Base-by-base conservation (phyloP, 1,140 invertebrate species). In the Brachystomella parvula region DNA sequence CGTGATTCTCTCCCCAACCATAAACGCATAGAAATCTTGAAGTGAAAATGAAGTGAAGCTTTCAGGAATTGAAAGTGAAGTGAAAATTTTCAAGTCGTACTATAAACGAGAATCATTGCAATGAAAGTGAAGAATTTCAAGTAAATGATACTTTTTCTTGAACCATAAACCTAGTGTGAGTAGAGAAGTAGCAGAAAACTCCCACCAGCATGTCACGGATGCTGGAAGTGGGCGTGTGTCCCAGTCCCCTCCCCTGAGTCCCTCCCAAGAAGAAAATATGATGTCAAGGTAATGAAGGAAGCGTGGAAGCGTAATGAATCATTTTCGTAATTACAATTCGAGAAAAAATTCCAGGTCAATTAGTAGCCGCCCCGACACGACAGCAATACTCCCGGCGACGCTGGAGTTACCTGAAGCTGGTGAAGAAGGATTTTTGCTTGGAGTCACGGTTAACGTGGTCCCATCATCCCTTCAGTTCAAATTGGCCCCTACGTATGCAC, bases 341-440 rank as follows among this genome's bases (percentile, higher is more conserved):
- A 21, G 44, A 47, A 57, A 57, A 57, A 24, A 32, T 9, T 32
- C 9, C 30, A 60, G 58, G 30, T 60, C 58, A 3, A 29, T 57
- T 24, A 26, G 26, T n/a, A 35, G 24, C 12, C 3, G 33, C 15
- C 31, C 3, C 17, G 89, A 30, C 86, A 86, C 68, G 92, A 95
- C 79, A 88, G 49, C 93, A 35, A 94, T 96, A 70, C 81, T 98
- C 68, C 94, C 94, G 19, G 94, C 93, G 3, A 90, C 94, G 21
- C 77, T 98, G 66, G 94, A 98, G 80, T 94, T 96, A 75, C 86
- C 92, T 28, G 92, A 96, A 80, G 93, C 94, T 66, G 90, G 88
- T 19, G 94, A 97, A 80, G 91, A 94, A 76, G 85, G 87, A 47
- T 94, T 97, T 78, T 81, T 97, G 21, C 85, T 87, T 69, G 86